Conservation (phyloP, 2,888 invertebrate genomes). For the Amiota communis region DNA sequence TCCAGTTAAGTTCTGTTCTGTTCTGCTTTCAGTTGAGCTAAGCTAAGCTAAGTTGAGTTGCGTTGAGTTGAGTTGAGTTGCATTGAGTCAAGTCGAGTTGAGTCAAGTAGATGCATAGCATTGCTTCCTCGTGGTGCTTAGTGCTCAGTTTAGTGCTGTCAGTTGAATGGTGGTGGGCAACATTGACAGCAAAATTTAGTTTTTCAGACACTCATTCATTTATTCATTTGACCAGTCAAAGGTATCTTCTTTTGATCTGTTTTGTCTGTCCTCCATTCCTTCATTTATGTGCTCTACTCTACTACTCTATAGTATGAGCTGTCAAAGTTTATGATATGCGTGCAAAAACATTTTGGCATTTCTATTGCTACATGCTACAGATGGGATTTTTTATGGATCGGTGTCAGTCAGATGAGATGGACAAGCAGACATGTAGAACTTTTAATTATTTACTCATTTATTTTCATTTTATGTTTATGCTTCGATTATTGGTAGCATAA, state of each 20-base stretch:
- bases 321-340: constrained; percentile 19
- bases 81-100: background rate
- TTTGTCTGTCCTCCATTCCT: background rate
- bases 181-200: constrained; percentile 31
- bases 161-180: constrained; percentile 23
- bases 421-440: no score
- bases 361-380: no score
- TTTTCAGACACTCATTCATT: constrained; percentile 9
- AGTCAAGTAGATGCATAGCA: background rate
- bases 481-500: no score
- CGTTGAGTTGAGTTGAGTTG: background rate
- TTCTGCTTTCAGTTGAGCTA: background rate
- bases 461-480: no score
- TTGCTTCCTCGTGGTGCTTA: background rate
- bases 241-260: background rate
- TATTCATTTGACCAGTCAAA: background rate
- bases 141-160: background rate
- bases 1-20: background rate
- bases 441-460: no score
- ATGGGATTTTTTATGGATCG: no score
- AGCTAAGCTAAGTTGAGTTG: no score
- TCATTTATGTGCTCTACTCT: background rate
- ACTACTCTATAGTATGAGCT: background rate
- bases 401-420: no score
- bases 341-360: constrained; percentile 11